Conservation (phyloP, 2,113 vertebrate species). For the Gila orcuttii region DNA sequence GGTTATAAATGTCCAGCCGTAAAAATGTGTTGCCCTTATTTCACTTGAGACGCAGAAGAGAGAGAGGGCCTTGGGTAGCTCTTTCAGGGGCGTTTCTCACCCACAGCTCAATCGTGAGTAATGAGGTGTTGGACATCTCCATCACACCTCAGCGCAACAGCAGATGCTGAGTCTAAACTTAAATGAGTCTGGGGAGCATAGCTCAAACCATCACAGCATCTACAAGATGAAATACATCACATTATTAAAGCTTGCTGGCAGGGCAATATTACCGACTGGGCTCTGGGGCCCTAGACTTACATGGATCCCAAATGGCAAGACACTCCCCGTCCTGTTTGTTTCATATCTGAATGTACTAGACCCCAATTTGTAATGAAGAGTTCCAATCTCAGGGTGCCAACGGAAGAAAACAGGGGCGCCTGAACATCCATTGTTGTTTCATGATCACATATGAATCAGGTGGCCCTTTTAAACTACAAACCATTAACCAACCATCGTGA, state of each 20-base stretch:
- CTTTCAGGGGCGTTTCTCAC: background rate
- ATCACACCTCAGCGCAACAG: conserved; percentile 16
- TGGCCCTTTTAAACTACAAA: background rate
- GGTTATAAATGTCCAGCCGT: conserved; percentile 45
- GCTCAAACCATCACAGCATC: background rate
- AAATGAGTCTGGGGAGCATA: conserved; percentile 29
- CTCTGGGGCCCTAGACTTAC: background rate
- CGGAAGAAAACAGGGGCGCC: background rate
- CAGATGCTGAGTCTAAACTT: conserved; percentile 22
- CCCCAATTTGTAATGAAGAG: background rate
- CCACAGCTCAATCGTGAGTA: background rate
- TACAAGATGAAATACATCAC: conserved; percentile 7
- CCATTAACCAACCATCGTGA: no score
- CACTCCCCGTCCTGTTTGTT: background rate
- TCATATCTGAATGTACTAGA: background rate
- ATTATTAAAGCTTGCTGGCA: conserved; percentile 12
- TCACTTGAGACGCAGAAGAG: conserved; percentile 11
- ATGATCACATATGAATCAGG: background rate
- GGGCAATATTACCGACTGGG: background rate
- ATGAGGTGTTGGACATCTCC: conserved; percentile 18
- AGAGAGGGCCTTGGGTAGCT: conserved; percentile 26
- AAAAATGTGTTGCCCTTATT: conserved; percentile 35
- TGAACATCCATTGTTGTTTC: background rate
- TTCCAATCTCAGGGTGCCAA: background rate
- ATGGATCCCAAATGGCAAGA: background rate